These are phyloP conservation scores for Gnatocerus cornutus DNA, from an alignment of 2,888 invertebrate genomes.

Conservation along the genomic window DNA sequence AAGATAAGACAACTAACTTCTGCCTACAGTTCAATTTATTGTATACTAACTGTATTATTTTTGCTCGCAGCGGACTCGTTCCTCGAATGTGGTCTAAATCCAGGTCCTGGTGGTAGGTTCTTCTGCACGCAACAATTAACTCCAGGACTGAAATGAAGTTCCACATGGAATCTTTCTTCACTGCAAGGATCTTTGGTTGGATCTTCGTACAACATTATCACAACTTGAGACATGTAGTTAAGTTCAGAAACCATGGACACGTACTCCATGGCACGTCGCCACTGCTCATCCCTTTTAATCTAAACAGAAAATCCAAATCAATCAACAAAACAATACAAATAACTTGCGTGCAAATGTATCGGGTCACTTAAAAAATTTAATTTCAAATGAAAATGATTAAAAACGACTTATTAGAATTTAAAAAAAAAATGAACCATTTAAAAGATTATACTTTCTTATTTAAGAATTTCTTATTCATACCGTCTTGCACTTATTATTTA, in stretches of 20 bases:
- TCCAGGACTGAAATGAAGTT: constrained; percentile 99
- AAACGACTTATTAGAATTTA: too few species aligned
- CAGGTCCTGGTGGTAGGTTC: constrained; percentile 93
- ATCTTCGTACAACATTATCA: constrained; percentile 99
- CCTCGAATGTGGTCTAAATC: constrained; percentile 92
- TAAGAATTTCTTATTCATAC: too few species aligned
- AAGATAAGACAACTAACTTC: constrained; percentile 47
- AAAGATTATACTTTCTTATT: too few species aligned
- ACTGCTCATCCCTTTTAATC: constrained; percentile 94
- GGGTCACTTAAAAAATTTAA: too few species aligned
- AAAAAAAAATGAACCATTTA: too few species aligned
- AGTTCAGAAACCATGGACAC: constrained; percentile 97
- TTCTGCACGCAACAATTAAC: constrained; percentile 97
- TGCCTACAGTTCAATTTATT: neutral
- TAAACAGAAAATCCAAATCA: constrained; percentile 59
- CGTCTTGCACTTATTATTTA: too few species aligned
- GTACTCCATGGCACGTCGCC: constrained; percentile 99
- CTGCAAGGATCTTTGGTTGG: constrained; percentile 95
- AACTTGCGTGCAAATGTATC: too few species aligned
- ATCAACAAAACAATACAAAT: neutral
- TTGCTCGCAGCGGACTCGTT: constrained; percentile 82
- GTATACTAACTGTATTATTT: constrained; percentile 75
- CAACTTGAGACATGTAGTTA: constrained; percentile 99
- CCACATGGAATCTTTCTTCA: constrained; percentile 97
- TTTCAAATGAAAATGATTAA: too few species aligned